phyloP scores from a whole-genome alignment of 2,113 vertebrate species.

The Grammomys surdaster region DNA sequence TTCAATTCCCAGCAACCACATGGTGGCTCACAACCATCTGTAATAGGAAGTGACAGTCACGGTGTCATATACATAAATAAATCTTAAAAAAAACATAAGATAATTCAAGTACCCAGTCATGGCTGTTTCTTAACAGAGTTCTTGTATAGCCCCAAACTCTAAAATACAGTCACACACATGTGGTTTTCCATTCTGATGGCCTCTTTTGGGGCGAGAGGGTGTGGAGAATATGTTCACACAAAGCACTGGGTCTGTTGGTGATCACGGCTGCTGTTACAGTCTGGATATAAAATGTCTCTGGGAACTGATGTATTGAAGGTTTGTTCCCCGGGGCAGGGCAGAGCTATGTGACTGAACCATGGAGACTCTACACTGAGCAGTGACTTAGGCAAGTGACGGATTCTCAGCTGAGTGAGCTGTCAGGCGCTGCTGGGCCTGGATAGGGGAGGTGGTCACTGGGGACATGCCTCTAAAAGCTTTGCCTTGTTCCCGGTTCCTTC shows the following conservation, averaged over 20 bases:
- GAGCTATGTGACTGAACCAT: not conserved
- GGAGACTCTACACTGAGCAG: not conserved
- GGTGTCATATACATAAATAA: too few relatives aligned
- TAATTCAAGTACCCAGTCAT: constrained; percentile 82
- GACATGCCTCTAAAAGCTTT: not conserved
- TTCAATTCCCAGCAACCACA: too few relatives aligned
- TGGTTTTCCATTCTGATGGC: constrained; percentile 26
- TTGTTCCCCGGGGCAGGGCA: not conserved
- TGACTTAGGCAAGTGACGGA: too few relatives aligned
- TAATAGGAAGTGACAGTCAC: too few relatives aligned
- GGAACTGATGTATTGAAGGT: not conserved
- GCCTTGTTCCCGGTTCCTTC: too few relatives aligned
- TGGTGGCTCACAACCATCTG: too few relatives aligned
- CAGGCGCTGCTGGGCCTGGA: too few relatives aligned
- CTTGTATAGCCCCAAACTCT: constrained; percentile 84
- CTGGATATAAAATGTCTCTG: not conserved
- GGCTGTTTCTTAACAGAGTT: constrained; percentile 82
- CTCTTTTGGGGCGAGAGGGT: constrained; percentile 29
- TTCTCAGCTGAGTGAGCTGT: not conserved
- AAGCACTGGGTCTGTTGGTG: not conserved
- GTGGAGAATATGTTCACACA: not conserved
- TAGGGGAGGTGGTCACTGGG: not conserved
- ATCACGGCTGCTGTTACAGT: not conserved
- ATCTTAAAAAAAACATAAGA: not conserved
- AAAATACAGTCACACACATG: constrained; percentile 82